Percentiles rank a stretch among this genome's conserved stretches.
Evolutionary conservation across 1,140 invertebrate genomes (phyloP).

Genomic region (Ctenoplectra terminalis): DNA sequence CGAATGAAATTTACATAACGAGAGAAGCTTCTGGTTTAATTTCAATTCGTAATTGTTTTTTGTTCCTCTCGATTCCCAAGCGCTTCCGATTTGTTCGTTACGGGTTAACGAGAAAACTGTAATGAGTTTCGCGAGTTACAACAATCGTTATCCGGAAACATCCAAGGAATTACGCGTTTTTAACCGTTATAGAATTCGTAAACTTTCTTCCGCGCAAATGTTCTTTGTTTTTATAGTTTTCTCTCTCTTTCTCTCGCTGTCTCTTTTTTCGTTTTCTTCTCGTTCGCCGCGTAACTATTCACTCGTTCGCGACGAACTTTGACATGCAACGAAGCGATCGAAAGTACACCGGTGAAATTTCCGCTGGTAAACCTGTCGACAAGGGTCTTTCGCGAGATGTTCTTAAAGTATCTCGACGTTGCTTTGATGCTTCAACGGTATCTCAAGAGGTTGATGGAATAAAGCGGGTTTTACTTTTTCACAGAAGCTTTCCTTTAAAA

Average conservation of each 20-base stretch:
- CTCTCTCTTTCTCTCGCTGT: too few relatives aligned
- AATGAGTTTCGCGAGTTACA: slow-evolving; percentile 13
- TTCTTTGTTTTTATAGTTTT: neutral
- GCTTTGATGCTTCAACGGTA: slow-evolving; percentile 3
- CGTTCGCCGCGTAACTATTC: neutral
- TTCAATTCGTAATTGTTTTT: slow-evolving; percentile 26
- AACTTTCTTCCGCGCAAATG: neutral
- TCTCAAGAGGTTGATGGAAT: slow-evolving; percentile 13
- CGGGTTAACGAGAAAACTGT: slow-evolving; percentile 19
- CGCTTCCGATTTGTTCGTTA: slow-evolving; percentile 1
- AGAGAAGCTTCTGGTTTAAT: slow-evolving; percentile 7
- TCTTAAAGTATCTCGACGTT: slow-evolving; percentile 1
- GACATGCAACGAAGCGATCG: neutral
- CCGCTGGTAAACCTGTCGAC: neutral
- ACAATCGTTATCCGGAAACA: neutral
- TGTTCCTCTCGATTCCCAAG: too few relatives aligned
- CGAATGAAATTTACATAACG: slow-evolving; percentile 18
- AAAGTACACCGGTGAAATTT: neutral
- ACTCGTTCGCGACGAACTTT: neutral
- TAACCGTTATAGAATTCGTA: neutral
- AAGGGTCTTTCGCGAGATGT: neutral
- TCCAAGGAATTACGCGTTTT: neutral
- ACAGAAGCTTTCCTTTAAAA: neutral
- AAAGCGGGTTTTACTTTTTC: neutral
- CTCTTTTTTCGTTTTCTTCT: neutral